Conservation (phyloP, 2,888 invertebrate genomes). For the Selenia dentaria region DNA sequence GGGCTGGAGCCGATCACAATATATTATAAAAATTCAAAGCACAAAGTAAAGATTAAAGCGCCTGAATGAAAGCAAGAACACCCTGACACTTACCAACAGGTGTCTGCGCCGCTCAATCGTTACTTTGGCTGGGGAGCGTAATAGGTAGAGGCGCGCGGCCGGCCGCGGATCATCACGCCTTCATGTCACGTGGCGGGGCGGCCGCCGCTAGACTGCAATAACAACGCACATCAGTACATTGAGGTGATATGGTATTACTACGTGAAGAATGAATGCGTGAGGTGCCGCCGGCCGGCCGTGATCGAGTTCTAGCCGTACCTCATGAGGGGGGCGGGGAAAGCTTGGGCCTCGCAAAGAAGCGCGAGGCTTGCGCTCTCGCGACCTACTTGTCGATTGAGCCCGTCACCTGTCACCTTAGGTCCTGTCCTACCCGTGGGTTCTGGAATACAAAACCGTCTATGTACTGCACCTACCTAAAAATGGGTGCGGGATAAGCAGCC, state of each 20-base stretch:
- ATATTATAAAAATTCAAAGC: slow-evolving; percentile 62
- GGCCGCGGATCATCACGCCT: slow-evolving; percentile 81
- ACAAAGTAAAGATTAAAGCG: slow-evolving; percentile 84
- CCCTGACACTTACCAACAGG: slow-evolving; percentile 84
- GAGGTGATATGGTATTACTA: slow-evolving; percentile 71
- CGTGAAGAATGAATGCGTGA: slow-evolving; percentile 81
- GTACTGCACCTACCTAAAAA: slow-evolving; percentile 87
- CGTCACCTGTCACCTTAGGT: slow-evolving; percentile 87
- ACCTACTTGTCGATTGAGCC: slow-evolving; percentile 84
- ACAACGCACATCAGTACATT: slow-evolving; percentile 79
- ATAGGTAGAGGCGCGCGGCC: slow-evolving; percentile 73
- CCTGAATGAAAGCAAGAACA: slow-evolving; percentile 79
- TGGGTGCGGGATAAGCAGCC: slow-evolving; percentile 88
- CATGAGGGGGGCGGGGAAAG: slow-evolving; percentile 90
- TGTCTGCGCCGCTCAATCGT: slow-evolving; percentile 81
- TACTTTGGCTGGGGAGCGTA: slow-evolving; percentile 78
- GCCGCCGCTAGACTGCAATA: slow-evolving; percentile 79
- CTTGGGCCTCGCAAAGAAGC: slow-evolving; percentile 91
- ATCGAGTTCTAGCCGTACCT: slow-evolving; percentile 84
- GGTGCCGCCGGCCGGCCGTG: slow-evolving; percentile 67
- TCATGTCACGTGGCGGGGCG: slow-evolving; percentile 72
- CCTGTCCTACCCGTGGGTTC: slow-evolving; percentile 89
- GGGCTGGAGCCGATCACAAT: slow-evolving; percentile 34
- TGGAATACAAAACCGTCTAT: slow-evolving; percentile 72
- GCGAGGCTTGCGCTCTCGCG: slow-evolving; percentile 79